Evolutionary conservation across 2,888 invertebrate genomes (phyloP), one percentile per base, ranked within the genome.

Genomic region (Rhabditoides inermis): DNA sequence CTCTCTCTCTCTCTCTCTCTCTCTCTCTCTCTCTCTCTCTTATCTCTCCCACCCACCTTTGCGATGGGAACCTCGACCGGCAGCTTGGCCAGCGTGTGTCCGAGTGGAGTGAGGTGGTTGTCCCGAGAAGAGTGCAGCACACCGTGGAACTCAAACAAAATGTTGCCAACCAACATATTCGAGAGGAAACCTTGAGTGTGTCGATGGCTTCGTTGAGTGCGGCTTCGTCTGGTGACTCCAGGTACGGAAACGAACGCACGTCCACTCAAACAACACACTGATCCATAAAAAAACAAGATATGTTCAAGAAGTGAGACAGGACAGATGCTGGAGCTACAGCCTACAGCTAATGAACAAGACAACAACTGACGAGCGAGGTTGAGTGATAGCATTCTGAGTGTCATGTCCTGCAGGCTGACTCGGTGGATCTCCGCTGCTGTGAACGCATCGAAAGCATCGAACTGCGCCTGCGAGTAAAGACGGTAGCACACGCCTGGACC

Each of bases 401-500:
- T 79, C 27, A 95, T 81, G 0, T 90, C 88, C 61, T 98, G 91
- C 10, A 98, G 80, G 0, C 94, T 91, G 0, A 95, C 92, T 45
- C 94, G 82, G 68, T 88, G 88, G 85, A 79, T 88, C 57, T 75
- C 75, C 2, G 75, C 65, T 20, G 60, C 52, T 1, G 72, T 72
- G 53, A 69, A 75, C 28, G 63, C 64, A 18, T 72, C 73, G 63
- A 75, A 66, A 46, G 63, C 62, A n/a, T 69, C 63, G 51, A 61
- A 75, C 48, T 79, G 78, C 18, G 73, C 70, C 55, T 78, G 56
- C 2, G 75, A 73, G 64, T 78, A 81, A 32, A 81, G 72, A 12
- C 95, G 84, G 78, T 85, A 98, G 77, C 94, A 95, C 2, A 88
- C 86, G 2, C 95, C 95, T 0, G 95, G 94, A 2, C 95, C 89